A percentile compares a stretch with the other conserved stretches of the same genome.
These are phyloP conservation scores for Oxygymnocypris stewartii DNA, from an alignment of 2,113 vertebrate species.

Conservation along the genomic window DNA sequence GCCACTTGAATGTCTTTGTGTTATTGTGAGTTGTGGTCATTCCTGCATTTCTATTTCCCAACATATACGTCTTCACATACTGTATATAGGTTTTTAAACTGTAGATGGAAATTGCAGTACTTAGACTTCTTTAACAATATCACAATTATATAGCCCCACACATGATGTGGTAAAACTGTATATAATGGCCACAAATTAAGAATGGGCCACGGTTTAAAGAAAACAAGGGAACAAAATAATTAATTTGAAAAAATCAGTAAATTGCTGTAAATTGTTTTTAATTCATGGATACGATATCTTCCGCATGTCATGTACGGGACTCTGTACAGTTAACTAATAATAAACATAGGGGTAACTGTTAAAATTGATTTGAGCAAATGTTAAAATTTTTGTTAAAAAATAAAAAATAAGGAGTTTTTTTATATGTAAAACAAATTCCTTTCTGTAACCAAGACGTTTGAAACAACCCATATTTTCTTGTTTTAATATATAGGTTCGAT, in stretches of 20 bases:
- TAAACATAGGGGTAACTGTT: background rate
- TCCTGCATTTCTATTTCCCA: background rate
- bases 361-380: background rate
- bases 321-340: background rate
- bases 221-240: background rate
- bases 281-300: background rate
- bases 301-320: background rate
- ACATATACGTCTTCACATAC: background rate
- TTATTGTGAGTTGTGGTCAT: background rate
- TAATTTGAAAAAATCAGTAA: too few relatives aligned
- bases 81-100: background rate
- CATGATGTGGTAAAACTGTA: too few relatives aligned
- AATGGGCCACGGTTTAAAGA: background rate
- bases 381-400: background rate
- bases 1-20: background rate
- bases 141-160: background rate
- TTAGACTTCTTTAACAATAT: too few relatives aligned
- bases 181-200: too few relatives aligned
- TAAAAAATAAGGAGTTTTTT: too few relatives aligned
- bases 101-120: too few relatives aligned
- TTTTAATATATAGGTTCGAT: background rate
- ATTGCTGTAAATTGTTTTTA: too few relatives aligned
- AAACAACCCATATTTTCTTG: background rate
- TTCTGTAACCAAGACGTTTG: background rate
- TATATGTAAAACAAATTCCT: too few relatives aligned